A percentile compares a stretch with the other conserved stretches of the same genome.
Conservation (phyloP, 2,888 invertebrate species). For the Eupithecia inturbata region DNA sequence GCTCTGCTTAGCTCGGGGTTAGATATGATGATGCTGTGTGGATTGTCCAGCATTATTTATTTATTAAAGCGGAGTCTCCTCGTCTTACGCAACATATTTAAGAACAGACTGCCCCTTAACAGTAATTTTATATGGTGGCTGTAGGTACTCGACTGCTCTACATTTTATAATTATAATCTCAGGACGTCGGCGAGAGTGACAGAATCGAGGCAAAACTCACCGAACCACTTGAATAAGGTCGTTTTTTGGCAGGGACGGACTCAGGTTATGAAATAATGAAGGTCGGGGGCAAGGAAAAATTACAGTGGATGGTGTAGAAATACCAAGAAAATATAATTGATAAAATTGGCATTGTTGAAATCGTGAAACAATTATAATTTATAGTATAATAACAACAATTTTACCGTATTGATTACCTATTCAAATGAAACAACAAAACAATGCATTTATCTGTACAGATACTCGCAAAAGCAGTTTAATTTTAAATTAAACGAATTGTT, state of each 20-base stretch:
- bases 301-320: neutral
- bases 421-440: no score
- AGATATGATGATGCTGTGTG: neutral
- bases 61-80: neutral
- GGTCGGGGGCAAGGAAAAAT: neutral
- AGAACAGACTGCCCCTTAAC: conserved; percentile 32
- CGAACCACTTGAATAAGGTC: conserved; percentile 34
- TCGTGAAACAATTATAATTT: no score
- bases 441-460: neutral
- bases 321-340: neutral
- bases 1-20: neutral
- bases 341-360: no score
- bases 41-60: neutral
- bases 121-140: conserved; percentile 26
- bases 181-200: conserved; percentile 40
- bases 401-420: no score
- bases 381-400: no score
- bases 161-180: conserved; percentile 51
- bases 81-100: conserved; percentile 31
- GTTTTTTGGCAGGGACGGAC: conserved; percentile 27
- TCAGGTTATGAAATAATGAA: neutral
- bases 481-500: neutral
- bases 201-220: conserved; percentile 38
- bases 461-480: neutral
- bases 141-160: conserved; percentile 40